A percentile compares a stretch with the other conserved stretches of the same genome.
Evolutionary conservation across 2,797 vertebrate species (phyloP).

Genomic region (Salarias fasciatus): DNA sequence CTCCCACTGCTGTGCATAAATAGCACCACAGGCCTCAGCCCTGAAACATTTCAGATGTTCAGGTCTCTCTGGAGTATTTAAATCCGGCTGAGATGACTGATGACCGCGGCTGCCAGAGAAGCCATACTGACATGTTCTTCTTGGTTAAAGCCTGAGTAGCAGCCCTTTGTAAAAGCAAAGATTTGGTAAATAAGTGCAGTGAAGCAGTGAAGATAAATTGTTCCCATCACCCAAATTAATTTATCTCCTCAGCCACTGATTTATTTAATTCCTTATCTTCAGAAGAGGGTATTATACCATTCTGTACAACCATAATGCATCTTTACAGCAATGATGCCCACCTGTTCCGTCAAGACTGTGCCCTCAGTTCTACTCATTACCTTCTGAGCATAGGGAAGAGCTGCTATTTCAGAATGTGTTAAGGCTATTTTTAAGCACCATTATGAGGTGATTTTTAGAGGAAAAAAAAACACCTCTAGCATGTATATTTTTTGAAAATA

Average conservation of each 20-base stretch:
- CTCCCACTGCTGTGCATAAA: conserved; percentile 32
- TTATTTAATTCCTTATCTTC: conserved; percentile 67
- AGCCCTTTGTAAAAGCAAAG: conserved; percentile 69
- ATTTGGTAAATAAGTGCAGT: conserved; percentile 77
- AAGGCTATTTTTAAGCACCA: conserved; percentile 39
- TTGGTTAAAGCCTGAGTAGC: conserved; percentile 50
- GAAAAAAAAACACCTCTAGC: conserved; percentile 2
- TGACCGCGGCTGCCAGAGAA: conserved; percentile 62
- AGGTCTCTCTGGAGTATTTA: conserved; percentile 61
- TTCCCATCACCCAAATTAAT: conserved; percentile 72
- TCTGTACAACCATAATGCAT: conserved; percentile 40
- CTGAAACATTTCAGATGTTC: conserved; percentile 54
- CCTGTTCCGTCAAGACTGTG: conserved; percentile 17
- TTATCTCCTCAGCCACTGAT: conserved; percentile 67
- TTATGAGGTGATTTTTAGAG: conserved; percentile 14
- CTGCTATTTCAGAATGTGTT: conserved; percentile 24
- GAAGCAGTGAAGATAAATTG: conserved; percentile 75
- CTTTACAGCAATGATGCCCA: conserved; percentile 39
- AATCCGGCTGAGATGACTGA: conserved; percentile 77
- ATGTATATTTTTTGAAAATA: too few relatives aligned
- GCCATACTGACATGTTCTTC: conserved; percentile 65
- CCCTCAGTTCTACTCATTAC: conserved; percentile 32
- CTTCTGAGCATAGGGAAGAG: conserved; percentile 13
- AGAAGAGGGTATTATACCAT: conserved; percentile 51
- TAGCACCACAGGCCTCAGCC: conserved; percentile 41